Evolutionary conservation across 2,888 invertebrate species (phyloP).

Genomic region (Polydrusus cervinus): DNA sequence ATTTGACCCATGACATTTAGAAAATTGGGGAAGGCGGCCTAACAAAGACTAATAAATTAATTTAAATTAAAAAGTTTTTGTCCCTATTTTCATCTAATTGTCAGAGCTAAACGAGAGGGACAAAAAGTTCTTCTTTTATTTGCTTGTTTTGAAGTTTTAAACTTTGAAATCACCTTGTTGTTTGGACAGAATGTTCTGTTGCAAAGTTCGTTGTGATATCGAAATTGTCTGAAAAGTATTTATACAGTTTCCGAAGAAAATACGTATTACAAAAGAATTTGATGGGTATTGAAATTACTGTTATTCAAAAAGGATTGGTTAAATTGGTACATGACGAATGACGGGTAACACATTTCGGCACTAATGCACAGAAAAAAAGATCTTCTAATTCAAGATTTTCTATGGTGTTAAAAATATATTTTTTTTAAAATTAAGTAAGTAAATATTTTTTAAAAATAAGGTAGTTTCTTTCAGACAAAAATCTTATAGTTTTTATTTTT

Average conservation of each 20-base stretch:
- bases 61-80: constrained; percentile 9
- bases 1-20: constrained; percentile 15
- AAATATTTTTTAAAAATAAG: no score
- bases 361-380: no score
- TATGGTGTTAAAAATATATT: no score
- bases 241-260: neutral
- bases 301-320: no score
- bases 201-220: neutral
- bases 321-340: no score
- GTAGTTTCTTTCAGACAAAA: no score
- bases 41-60: constrained; percentile 1
- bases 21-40: neutral
- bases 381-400: no score
- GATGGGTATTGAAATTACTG: neutral
- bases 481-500: no score
- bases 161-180: neutral
- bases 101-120: neutral
- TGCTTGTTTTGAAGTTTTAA: neutral
- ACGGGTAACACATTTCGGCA: no score
- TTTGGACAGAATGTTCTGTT: neutral
- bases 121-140: constrained; percentile 3
- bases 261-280: neutral
- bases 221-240: neutral
- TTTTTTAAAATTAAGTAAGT: no score
- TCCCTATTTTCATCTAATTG: neutral